Conservation (phyloP, 2,797 vertebrate genomes). For the Chloroceryle inda region DNA sequence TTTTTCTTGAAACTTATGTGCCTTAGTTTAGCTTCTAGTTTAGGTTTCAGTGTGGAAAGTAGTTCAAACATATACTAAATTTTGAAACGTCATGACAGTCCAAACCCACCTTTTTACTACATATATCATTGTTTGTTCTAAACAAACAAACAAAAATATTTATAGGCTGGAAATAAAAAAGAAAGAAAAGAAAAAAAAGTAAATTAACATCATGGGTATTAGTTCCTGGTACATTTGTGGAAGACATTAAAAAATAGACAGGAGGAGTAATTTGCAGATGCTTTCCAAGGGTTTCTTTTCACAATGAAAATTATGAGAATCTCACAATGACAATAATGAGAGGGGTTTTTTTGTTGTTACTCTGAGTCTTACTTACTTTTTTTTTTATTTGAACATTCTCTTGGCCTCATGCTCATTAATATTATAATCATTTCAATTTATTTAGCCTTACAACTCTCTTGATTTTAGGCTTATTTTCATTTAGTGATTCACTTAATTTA, state of each 20-base stretch:
- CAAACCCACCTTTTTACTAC: neutral
- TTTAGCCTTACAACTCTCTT: neutral
- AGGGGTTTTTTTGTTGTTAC: neutral
- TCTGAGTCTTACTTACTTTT: neutral
- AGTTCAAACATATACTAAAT: neutral
- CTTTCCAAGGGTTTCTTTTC: neutral
- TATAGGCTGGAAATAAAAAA: neutral
- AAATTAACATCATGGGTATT: accelerated
- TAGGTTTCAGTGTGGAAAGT: neutral
- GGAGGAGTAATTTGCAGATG: neutral
- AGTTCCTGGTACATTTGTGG: neutral
- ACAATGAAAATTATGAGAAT: neutral
- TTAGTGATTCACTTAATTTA: neutral
- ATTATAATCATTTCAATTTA: neutral
- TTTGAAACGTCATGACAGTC: neutral
- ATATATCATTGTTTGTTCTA: neutral
- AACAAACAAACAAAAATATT: neutral
- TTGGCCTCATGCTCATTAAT: neutral
- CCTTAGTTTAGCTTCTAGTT: neutral
- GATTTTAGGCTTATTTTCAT: neutral
- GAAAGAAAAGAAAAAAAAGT: neutral
- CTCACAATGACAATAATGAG: neutral
- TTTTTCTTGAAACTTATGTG: neutral
- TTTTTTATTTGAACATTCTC: neutral
- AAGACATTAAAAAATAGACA: neutral